Percentiles rank a stretch among this genome's conserved stretches.
These are phyloP conservation scores for Andrena haemorrhoa DNA, from an alignment of 2,888 invertebrate species.

Conservation along the genomic window DNA sequence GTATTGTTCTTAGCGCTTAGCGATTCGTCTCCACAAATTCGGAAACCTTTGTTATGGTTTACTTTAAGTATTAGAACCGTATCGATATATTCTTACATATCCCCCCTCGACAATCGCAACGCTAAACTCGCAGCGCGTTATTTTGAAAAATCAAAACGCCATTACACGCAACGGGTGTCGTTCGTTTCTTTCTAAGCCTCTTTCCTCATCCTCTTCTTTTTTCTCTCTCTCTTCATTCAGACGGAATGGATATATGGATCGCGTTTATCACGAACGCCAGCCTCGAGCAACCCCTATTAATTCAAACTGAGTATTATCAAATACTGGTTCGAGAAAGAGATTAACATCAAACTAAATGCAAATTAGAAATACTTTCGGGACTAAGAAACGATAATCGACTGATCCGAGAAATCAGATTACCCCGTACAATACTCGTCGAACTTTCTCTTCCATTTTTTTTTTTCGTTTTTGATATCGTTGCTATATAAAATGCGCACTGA, in stretches of 20 bases:
- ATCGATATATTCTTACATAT: slow-evolving; percentile 46
- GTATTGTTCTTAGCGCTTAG: slow-evolving; percentile 61
- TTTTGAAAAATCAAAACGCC: slow-evolving; percentile 43
- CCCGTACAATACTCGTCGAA: slow-evolving; percentile 17
- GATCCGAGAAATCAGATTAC: slow-evolving; percentile 24
- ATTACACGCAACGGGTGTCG: slow-evolving; percentile 55
- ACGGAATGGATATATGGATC: slow-evolving; percentile 71
- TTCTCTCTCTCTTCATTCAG: slow-evolving; percentile 55
- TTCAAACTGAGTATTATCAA: slow-evolving; percentile 47
- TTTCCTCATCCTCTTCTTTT: slow-evolving; percentile 18
- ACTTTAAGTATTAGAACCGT: slow-evolving; percentile 55
- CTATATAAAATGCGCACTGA: slow-evolving; percentile 53
- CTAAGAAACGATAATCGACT: background rate
- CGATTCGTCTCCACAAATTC: slow-evolving; percentile 30
- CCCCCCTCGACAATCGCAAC: slow-evolving; percentile 24
- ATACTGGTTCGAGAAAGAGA: slow-evolving; percentile 38
- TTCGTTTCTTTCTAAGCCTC: slow-evolving; percentile 3
- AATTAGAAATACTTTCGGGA: slow-evolving; percentile 12
- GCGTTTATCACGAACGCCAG: slow-evolving; percentile 62
- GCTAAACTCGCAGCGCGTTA: slow-evolving; percentile 28
- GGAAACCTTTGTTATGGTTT: slow-evolving; percentile 32
- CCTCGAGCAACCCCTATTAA: slow-evolving; percentile 38
- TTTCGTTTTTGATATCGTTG: slow-evolving; percentile 66
- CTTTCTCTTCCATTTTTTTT: background rate
- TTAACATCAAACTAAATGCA: slow-evolving; percentile 24